phyloP scores from a whole-genome alignment of 2,113 vertebrate species.

The Plectropomus leopardus region DNA sequence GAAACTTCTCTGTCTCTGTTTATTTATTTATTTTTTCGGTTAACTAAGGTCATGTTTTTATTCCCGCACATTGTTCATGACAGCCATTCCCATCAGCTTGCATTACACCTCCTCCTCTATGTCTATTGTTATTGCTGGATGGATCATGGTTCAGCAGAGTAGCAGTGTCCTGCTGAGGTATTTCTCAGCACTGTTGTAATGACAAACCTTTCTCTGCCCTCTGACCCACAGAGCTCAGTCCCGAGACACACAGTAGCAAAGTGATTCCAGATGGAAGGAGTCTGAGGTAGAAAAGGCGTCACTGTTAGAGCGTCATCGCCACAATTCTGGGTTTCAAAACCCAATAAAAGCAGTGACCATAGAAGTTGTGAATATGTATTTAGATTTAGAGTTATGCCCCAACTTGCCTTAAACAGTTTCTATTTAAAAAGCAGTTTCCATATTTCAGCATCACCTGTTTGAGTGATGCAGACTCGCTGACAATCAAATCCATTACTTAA shows the following conservation, averaged over 20 bases:
- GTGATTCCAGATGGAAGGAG: slow-evolving; percentile 82
- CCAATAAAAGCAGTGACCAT: slow-evolving; percentile 20
- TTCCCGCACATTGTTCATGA: slow-evolving; percentile 6
- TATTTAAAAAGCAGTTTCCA: slow-evolving; percentile 8
- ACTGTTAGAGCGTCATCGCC: slow-evolving; percentile 45
- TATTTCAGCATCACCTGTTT: slow-evolving; percentile 30
- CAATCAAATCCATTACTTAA: slow-evolving; percentile 39
- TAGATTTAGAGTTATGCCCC: neutral
- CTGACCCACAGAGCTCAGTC: slow-evolving; percentile 70
- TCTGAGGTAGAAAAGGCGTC: slow-evolving; percentile 52
- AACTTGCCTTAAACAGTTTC: slow-evolving; percentile 22
- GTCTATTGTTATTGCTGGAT: slow-evolving; percentile 56
- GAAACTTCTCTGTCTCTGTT: neutral
- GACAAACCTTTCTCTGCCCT: slow-evolving; percentile 79
- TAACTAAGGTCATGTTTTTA: slow-evolving; percentile 17
- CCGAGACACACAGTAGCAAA: slow-evolving; percentile 76
- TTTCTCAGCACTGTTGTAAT: slow-evolving; percentile 76
- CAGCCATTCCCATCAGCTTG: slow-evolving; percentile 28
- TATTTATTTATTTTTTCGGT: neutral
- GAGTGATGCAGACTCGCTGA: slow-evolving; percentile 33
- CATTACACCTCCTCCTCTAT: slow-evolving; percentile 32
- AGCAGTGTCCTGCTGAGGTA: slow-evolving; percentile 45
- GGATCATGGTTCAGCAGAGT: slow-evolving; percentile 25
- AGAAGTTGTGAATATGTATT: neutral
- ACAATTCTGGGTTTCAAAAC: slow-evolving; percentile 41